Evolutionary conservation across 2,888 invertebrate genomes (phyloP), one percentile per base, ranked within the genome.

Genomic region (Sicus ferrugineus): DNA sequence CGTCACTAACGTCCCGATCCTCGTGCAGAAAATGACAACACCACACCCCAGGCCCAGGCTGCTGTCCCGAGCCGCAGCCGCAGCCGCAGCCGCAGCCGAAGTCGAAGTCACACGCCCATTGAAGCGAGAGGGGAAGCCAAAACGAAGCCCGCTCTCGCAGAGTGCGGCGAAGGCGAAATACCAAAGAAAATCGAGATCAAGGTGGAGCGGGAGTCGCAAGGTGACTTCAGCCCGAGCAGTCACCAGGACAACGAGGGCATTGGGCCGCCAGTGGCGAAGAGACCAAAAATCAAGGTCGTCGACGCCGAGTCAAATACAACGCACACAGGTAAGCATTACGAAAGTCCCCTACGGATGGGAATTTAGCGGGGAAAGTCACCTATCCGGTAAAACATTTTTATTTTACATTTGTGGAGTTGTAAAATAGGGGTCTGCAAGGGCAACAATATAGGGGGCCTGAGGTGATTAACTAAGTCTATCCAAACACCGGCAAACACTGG

Each of bases 301-400:
- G 95, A 95, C 83, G 95, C 95, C 61, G 95, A 95, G 85, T 93
- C 94, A 38, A 95, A 95, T 83, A 95, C 95, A 70, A 92, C 93
- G 86, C 93, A 94, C 86, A 94, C 94, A 87, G 95, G 95, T 95
- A 85, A 92, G 92, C 87, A n/a, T n/a, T n/a, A n/a, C n/a, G n/a
- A n/a, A n/a, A n/a, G n/a, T n/a, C n/a, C n/a, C n/a, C n/a, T n/a
- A n/a, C n/a, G n/a, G n/a, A n/a, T n/a, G n/a, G n/a, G n/a, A n/a
- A n/a, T n/a, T n/a, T n/a, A n/a, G n/a, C n/a, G n/a, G n/a, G n/a
- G n/a, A n/a, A n/a, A n/a, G n/a, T n/a, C n/a, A n/a, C n/a, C n/a
- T n/a, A n/a, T n/a, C n/a, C n/a, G n/a, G n/a, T n/a, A n/a, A n/a
- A n/a, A n/a, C n/a, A n/a, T n/a, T n/a, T n/a, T n/a, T n/a, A n/a